phyloP scores from a whole-genome alignment of 2,888 invertebrate species.

The Anaspis maculata region DNA sequence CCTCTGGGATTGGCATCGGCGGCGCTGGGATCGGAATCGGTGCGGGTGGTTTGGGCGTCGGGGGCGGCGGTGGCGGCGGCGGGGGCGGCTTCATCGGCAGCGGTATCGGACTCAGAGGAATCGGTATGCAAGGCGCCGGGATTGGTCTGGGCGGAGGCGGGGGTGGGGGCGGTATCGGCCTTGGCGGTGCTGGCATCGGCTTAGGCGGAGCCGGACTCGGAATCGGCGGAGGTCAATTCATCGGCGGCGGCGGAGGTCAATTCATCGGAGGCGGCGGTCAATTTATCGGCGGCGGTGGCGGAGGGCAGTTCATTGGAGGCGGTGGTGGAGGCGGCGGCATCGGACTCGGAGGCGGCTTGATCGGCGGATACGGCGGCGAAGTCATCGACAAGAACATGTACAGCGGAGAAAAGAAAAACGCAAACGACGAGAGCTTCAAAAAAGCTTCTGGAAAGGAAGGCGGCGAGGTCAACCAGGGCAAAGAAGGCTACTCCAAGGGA shows the following conservation, averaged over 20 bases:
- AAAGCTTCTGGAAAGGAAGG: constrained; percentile 49
- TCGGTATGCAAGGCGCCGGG: constrained; percentile 33
- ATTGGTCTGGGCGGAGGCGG: constrained; percentile 18
- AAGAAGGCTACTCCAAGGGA: constrained; percentile 50
- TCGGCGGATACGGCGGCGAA: constrained; percentile 27
- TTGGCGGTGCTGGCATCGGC: constrained; percentile 39
- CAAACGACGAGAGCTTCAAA: constrained; percentile 48
- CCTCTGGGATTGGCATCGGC: constrained; percentile 30
- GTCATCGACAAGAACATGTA: constrained; percentile 50
- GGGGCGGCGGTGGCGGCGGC: constrained; percentile 10
- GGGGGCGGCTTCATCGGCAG: constrained; percentile 21
- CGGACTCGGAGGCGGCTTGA: constrained; percentile 19
- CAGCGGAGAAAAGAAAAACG: constrained; percentile 50
- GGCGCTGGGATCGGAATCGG: constrained; percentile 18
- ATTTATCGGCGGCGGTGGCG: constrained; percentile 15
- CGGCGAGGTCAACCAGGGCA: constrained; percentile 48
- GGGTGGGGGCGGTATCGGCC: constrained; percentile 28
- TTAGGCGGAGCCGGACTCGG: constrained; percentile 37
- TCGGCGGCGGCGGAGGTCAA: constrained; percentile 4
- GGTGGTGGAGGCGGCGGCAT: constrained; percentile 8
- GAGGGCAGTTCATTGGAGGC: constrained; percentile 10
- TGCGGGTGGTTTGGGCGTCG: constrained; percentile 22
- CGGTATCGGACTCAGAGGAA: constrained; percentile 21
- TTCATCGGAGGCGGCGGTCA: constrained; percentile 12
- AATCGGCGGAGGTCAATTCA: constrained; percentile 24